Evolutionary conservation across 2,113 vertebrate genomes (phyloP).

Genomic region (Dissostichus mawsoni): DNA sequence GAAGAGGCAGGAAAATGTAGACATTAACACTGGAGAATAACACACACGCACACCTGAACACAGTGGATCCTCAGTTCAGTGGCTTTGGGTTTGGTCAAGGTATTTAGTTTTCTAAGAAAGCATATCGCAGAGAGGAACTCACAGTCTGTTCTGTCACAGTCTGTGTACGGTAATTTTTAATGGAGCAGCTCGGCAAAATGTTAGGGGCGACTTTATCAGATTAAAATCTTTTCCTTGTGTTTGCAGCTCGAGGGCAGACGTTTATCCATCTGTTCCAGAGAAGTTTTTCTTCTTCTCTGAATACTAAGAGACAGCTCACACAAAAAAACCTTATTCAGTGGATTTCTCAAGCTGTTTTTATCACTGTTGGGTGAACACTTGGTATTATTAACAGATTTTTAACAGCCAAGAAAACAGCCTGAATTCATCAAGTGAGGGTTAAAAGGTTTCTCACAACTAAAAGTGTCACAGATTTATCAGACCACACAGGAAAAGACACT

Average conservation of each 20-base stretch:
- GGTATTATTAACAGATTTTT: neutral
- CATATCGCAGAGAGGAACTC: neutral
- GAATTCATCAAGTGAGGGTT: neutral
- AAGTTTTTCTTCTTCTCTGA: neutral
- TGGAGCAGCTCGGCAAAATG: neutral
- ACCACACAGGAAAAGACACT: neutral
- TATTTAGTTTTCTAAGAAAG: neutral
- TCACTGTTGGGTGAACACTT: neutral
- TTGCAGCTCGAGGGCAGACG: neutral
- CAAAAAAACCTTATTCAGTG: neutral
- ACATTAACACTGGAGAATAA: neutral
- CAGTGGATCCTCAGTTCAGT: neutral
- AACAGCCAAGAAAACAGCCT: neutral
- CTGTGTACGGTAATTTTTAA: neutral
- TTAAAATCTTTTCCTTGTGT: neutral
- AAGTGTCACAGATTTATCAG: neutral
- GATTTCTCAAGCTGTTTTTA: neutral
- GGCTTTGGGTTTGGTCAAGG: neutral
- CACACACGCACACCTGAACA: conserved; percentile 1
- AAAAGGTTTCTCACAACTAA: neutral
- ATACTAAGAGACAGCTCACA: neutral
- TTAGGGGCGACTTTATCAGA: neutral
- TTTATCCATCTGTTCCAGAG: conserved; percentile 4
- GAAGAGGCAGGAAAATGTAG: neutral
- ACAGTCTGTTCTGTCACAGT: neutral